phyloP scores from a whole-genome alignment of 2,113 vertebrate genomes.

The Psammodynastes pulverulentus region DNA sequence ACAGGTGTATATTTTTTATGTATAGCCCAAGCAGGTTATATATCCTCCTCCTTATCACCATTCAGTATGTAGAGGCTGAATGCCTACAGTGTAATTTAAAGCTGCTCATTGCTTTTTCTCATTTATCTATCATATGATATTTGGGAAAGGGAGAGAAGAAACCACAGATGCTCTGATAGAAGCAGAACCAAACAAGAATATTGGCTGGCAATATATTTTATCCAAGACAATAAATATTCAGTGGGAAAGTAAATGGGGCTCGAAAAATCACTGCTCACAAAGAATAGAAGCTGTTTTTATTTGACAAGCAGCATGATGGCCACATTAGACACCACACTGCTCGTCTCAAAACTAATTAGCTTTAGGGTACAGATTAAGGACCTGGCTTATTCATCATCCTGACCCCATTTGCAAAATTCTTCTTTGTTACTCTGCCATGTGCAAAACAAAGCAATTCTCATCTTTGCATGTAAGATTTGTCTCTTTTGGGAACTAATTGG shows the following conservation, averaged over 20 bases:
- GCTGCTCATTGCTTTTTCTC: background rate
- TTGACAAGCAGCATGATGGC: background rate
- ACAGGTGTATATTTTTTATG: background rate
- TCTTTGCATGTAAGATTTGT: background rate
- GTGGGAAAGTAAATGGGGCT: background rate
- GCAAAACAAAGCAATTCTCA: background rate
- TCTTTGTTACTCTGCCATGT: background rate
- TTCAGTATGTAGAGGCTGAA: background rate
- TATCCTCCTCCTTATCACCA: background rate
- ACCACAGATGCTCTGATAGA: background rate
- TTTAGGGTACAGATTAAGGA: background rate
- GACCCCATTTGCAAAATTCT: background rate
- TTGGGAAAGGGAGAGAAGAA: background rate
- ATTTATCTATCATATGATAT: background rate
- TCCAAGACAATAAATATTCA: background rate
- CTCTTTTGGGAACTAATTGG: background rate
- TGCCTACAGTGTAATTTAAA: background rate
- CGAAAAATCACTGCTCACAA: background rate
- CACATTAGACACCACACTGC: background rate
- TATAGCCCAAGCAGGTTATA: background rate
- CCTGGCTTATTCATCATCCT: background rate
- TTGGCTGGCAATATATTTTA: background rate
- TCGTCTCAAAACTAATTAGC: background rate
- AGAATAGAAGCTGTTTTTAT: background rate
- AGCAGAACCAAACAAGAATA: background rate